Percentiles rank a stretch among this genome's conserved stretches.
Evolutionary conservation across 2,797 vertebrate species (phyloP).

Genomic region (Melanotaenia parkinsoni): DNA sequence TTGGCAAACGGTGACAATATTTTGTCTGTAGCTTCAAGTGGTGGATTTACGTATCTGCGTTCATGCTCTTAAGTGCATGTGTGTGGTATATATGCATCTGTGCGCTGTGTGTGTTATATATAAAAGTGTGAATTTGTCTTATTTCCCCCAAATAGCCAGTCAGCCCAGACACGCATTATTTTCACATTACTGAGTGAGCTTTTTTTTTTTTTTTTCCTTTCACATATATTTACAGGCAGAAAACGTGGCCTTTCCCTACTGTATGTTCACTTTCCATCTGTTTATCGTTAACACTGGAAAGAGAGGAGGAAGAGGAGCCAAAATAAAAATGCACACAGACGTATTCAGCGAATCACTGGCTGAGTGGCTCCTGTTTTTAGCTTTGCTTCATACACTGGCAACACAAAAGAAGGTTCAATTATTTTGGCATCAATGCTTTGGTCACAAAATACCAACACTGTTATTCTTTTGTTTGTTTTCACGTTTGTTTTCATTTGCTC

Average conservation of each 20-base stretch:
- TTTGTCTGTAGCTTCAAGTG: conserved; percentile 55
- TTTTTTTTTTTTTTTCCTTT: conserved; percentile 50
- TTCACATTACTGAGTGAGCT: conserved; percentile 78
- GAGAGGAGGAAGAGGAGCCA: conserved; percentile 69
- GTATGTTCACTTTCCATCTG: conserved; percentile 71
- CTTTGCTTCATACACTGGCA: conserved; percentile 77
- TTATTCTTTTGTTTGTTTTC: conserved; percentile 84
- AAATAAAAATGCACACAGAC: conserved; percentile 70
- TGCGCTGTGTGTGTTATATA: conserved; percentile 16
- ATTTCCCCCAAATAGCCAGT: conserved; percentile 48
- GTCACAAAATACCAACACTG: conserved; percentile 97
- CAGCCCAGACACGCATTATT: conserved; percentile 77
- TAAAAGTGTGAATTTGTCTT: conserved; percentile 59
- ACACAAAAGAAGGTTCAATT: conserved; percentile 87
- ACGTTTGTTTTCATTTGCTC: conserved; percentile 80
- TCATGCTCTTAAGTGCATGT: conserved; percentile 32
- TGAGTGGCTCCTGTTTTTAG: conserved; percentile 67
- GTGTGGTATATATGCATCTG: conserved; percentile 29
- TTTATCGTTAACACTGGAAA: conserved; percentile 68
- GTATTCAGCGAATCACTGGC: conserved; percentile 71
- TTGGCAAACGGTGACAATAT: conserved; percentile 31
- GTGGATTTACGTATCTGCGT: conserved; percentile 44
- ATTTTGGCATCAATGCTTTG: conserved; percentile 99
- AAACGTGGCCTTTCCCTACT: conserved; percentile 67
- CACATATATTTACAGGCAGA: conserved; percentile 78